Evolutionary conservation across 2,797 vertebrate species (phyloP).

Genomic region (Delichon dasypus): DNA sequence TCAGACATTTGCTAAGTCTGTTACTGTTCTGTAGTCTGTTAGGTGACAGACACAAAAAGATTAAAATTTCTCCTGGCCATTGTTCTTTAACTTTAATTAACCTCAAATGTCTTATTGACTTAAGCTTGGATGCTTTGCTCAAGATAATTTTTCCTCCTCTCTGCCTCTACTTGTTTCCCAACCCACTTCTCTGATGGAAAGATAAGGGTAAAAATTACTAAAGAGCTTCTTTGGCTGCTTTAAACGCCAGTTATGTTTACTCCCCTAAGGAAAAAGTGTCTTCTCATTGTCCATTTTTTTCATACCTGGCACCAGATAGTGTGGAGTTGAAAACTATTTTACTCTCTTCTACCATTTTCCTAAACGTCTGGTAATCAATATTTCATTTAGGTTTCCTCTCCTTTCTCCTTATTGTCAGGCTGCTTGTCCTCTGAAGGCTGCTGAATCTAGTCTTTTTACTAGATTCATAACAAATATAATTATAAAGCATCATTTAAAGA

Average conservation of each 20-base stretch:
- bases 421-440: not conserved
- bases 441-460: not conserved
- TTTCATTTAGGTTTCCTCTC: not conserved
- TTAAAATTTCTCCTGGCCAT: not conserved
- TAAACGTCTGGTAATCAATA: not conserved
- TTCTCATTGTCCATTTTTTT: not conserved
- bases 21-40: not conserved
- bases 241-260: not conserved
- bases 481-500: not conserved
- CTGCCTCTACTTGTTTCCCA: rapidly evolving
- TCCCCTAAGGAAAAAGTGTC: not conserved
- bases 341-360: not conserved
- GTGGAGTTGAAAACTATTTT: not conserved
- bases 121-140: not conserved
- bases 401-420: not conserved
- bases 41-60: not conserved
- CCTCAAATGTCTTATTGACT: not conserved
- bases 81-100: not conserved
- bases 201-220: not conserved
- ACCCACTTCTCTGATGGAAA: not conserved
- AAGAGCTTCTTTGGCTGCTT: not conserved
- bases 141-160: not conserved
- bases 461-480: not conserved
- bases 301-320: not conserved
- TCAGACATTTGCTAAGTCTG: not conserved